A percentile compares a stretch with the other conserved stretches of the same genome.
These are phyloP conservation scores for Rutilus rutilus DNA, from an alignment of 2,113 vertebrate species.

Conservation along the genomic window DNA sequence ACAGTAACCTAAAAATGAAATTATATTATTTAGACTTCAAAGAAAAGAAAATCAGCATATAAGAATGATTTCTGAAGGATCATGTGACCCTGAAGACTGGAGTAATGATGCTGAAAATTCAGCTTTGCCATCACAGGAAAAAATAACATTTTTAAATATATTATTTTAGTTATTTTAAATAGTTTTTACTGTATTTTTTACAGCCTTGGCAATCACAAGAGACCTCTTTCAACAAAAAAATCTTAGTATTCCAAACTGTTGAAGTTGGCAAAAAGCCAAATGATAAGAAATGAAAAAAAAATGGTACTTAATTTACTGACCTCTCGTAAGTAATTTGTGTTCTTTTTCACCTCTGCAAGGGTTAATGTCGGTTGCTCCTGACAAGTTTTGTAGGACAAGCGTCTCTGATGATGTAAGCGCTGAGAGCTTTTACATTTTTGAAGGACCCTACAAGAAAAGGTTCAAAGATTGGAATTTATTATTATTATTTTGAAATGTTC, in stretches of 20 bases:
- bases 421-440: neutral
- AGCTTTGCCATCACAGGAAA: neutral
- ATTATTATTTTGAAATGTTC: too few species aligned
- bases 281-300: neutral
- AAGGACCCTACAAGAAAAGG: neutral
- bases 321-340: slow-evolving; percentile 9
- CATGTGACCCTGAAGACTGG: neutral
- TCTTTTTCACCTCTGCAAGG: slow-evolving; percentile 29
- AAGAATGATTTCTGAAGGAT: neutral
- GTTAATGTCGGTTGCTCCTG: neutral
- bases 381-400: neutral
- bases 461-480: neutral
- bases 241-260: neutral
- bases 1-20: neutral
- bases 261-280: neutral
- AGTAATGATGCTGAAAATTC: neutral
- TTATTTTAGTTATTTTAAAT: neutral
- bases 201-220: neutral
- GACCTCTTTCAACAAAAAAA: neutral
- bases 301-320: neutral
- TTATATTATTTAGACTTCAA: neutral
- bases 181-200: neutral
- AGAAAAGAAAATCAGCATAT: neutral
- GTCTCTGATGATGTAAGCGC: neutral
- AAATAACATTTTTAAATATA: neutral